Evolutionary conservation across 2,113 vertebrate species (phyloP).

Genomic region (Psittacus erithacus): DNA sequence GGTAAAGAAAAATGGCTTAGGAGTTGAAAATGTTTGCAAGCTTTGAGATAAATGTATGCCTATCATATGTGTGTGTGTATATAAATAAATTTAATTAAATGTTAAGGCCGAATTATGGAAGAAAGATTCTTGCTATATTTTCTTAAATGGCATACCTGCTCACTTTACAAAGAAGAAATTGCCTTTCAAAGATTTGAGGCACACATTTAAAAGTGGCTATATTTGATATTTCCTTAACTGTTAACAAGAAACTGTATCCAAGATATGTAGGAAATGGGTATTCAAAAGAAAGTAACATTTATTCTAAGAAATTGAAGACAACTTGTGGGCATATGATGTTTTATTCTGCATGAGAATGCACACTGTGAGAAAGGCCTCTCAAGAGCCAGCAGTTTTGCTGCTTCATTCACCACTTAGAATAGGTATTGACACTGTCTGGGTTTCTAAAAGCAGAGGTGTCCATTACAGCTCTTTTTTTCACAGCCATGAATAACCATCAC

Average conservation of each 20-base stretch:
- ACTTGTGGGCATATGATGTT: not conserved
- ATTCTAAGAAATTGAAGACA: not conserved
- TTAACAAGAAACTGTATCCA: not conserved
- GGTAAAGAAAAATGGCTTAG: not conserved
- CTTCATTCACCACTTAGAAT: not conserved
- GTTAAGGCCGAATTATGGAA: not conserved
- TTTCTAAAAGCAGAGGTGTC: not conserved
- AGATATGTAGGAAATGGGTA: not conserved
- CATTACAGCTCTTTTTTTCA: not conserved
- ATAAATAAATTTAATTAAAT: not conserved
- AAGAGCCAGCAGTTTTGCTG: not conserved
- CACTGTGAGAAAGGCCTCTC: not conserved
- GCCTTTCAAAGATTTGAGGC: not conserved
- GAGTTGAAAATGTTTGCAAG: not conserved
- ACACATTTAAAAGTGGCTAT: not conserved
- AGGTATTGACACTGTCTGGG: not conserved
- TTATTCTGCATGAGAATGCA: not conserved
- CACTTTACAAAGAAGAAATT: not conserved
- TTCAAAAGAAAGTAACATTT: not conserved
- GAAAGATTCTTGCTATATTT: not conserved
- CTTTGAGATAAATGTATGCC: not conserved
- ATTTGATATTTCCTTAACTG: not conserved
- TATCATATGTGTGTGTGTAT: rapidly evolving
- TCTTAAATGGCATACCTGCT: not conserved
- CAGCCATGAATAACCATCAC: not conserved